These are phyloP conservation scores for Alectoris magna DNA, from an alignment of 2,797 vertebrate genomes.

Conservation along the genomic window DNA sequence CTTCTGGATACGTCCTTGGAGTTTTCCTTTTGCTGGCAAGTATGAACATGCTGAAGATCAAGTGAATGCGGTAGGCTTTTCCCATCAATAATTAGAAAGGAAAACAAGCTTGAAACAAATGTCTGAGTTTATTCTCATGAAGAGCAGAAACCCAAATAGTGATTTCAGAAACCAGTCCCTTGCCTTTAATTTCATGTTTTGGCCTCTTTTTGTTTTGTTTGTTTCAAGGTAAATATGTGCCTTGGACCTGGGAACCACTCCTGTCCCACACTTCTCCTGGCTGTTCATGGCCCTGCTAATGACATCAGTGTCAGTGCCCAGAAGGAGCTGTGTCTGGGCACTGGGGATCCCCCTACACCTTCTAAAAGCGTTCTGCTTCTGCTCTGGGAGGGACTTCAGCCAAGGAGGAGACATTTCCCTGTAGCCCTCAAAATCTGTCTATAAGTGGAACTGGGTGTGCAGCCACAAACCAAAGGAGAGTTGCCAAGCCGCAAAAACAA, in stretches of 20 bases:
- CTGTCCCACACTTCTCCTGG: not conserved
- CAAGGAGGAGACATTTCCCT: not conserved
- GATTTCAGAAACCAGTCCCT: conserved; percentile 3
- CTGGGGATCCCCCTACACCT: not conserved
- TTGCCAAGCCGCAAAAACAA: not conserved
- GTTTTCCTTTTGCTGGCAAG: not conserved
- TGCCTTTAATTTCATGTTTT: conserved; percentile 6
- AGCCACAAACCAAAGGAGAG: conserved; percentile 47
- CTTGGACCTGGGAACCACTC: not conserved
- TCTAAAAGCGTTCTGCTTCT: not conserved
- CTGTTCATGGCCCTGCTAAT: not conserved
- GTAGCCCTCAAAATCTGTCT: not conserved
- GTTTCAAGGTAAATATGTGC: not conserved
- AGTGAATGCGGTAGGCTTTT: not conserved
- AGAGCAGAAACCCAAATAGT: not conserved
- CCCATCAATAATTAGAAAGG: conserved; percentile 12
- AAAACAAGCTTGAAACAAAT: conserved; percentile 32
- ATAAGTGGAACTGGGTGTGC: not conserved
- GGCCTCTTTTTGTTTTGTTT: not conserved
- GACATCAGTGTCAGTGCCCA: not conserved
- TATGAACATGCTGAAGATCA: not conserved
- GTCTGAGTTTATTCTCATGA: conserved; percentile 1
- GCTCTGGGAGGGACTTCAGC: not conserved
- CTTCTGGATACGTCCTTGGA: not conserved
- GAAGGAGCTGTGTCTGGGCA: not conserved